Percentiles rank a stretch among this genome's conserved stretches.
These are phyloP conservation scores for Ips nitidus DNA, from an alignment of 1,140 invertebrate genomes.

Conservation along the genomic window DNA sequence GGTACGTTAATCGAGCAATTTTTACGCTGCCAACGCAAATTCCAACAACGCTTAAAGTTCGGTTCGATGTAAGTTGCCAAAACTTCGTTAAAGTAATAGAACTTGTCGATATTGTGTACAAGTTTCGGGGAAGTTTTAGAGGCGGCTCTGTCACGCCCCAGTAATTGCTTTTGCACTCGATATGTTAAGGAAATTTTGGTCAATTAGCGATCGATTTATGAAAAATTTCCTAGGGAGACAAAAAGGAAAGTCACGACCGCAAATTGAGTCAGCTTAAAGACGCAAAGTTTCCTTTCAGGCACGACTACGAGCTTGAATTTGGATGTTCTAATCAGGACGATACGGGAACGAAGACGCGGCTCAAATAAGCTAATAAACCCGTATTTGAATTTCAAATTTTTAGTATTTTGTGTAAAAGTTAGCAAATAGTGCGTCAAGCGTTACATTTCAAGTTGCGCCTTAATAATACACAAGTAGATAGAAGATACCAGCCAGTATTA, in stretches of 20 bases:
- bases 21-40: not conserved
- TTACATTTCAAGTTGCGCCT: too few relatives aligned
- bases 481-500: too few relatives aligned
- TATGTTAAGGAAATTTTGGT: not conserved
- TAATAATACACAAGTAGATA: too few relatives aligned
- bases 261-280: too few relatives aligned
- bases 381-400: too few relatives aligned
- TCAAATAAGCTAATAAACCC: too few relatives aligned
- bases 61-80: conserved; percentile 16
- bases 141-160: not conserved
- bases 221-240: not conserved
- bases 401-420: too few relatives aligned
- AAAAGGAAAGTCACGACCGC: not conserved
- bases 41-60: not conserved
- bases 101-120: conserved; percentile 14
- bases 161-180: conserved; percentile 1
- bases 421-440: too few relatives aligned
- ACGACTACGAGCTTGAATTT: not conserved
- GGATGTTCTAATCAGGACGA: not conserved
- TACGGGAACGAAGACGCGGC: not conserved
- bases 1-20: not conserved
- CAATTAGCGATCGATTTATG: not conserved
- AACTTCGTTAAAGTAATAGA: conserved; percentile 15
- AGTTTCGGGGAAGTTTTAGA: conserved; percentile 4
- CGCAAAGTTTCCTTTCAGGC: too few relatives aligned